Evolutionary conservation across 2,797 vertebrate genomes (phyloP), one percentile per base, ranked within the genome.

Genomic region (Sorex maritimensis): DNA sequence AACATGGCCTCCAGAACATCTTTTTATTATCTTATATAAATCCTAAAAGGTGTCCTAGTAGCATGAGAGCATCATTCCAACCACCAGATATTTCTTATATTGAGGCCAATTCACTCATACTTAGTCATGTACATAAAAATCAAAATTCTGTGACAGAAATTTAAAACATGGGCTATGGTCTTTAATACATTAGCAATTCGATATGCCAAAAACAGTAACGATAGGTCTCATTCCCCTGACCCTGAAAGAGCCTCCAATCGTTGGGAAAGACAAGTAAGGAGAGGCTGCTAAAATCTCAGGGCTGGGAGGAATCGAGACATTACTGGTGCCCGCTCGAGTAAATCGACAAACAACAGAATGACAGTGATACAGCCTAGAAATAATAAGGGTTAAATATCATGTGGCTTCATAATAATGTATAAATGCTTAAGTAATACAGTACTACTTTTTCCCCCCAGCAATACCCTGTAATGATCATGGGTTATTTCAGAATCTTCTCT

Each of bases 391-490:
- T 91, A 14, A 83, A 81, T 38, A 21, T 67, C 17, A 67, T 81
- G 79, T 65, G 23, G 77, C 85, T 88, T 96, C 67, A 96, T 1
- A 34, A 21, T 61, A 26, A 80, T 23, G 5, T 21, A 85, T 65
- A 85, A 90, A 92, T 74, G 30, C 12, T 26, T 44, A 61, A 73
- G 14, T 68, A 49, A 49, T 34, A 34, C 34, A 34, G 34, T 34
- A 34, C 34, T 34, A 34, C 34, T 34, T 34, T 34, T 34, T 34
- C 34, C 34, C 34, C 34, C 34, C 34, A 34, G 34, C 34, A 34
- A 34, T 34, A 34, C 34, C 34, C 55, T 58, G 55, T 58, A 58
- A 19, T 58, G 55, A 58, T 58, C 55, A 58, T 13, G 55, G 13
- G 17, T 15, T 58, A 58, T 58, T 58, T 19, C 15, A 5, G 15